phyloP scores from a whole-genome alignment of 2,113 vertebrate species.

The Nycticebus coucang region DNA sequence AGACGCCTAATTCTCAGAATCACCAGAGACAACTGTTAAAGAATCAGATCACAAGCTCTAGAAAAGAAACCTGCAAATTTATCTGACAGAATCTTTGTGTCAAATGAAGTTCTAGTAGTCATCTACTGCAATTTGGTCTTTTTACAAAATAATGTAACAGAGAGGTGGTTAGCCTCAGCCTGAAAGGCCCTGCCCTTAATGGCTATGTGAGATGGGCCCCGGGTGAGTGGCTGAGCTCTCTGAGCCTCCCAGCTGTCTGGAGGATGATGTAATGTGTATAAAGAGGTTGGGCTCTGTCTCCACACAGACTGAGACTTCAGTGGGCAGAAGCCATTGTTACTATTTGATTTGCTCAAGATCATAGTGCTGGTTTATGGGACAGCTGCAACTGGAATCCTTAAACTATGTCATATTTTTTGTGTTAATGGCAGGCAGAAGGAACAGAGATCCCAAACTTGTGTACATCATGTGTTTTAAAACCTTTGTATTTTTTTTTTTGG shows the following conservation, averaged over 20 bases:
- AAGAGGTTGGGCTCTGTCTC: not conserved
- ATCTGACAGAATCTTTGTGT: not conserved
- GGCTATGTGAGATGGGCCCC: not conserved
- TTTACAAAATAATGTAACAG: not conserved
- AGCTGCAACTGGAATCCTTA: not conserved
- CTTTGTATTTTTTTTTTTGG: not conserved
- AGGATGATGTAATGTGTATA: not conserved
- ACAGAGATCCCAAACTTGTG: not conserved
- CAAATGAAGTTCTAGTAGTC: too few species aligned
- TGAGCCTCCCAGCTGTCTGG: not conserved
- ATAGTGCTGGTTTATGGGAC: not conserved
- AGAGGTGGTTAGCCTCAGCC: accelerated
- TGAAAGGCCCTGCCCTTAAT: too few species aligned
- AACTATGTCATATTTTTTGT: not conserved
- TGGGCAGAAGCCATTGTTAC: not conserved
- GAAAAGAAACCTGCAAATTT: not conserved
- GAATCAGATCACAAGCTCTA: not conserved
- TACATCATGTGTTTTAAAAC: not conserved
- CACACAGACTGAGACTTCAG: not conserved
- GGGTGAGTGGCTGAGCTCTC: not conserved
- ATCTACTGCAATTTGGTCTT: not conserved
- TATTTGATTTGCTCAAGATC: not conserved
- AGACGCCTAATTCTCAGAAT: not conserved
- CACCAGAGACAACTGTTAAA: not conserved
- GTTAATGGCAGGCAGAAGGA: not conserved